Conservation (phyloP, 1,140 invertebrate species). For the Brachionus angularis region DNA sequence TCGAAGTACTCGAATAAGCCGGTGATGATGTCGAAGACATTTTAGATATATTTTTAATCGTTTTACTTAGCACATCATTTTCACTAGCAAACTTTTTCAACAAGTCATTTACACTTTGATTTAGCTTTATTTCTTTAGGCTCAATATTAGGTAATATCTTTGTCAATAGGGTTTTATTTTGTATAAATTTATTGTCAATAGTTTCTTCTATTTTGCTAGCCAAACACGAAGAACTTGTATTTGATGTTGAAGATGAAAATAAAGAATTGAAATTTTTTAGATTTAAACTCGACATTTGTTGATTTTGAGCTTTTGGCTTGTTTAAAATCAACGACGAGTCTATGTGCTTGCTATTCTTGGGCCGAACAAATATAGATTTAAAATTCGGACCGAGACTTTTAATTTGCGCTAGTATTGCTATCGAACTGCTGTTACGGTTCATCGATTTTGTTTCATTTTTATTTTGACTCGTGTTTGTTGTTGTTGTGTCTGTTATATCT, state of each 20-base stretch:
- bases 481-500: no score
- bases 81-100: background rate
- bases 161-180: no score
- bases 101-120: constrained; percentile 4
- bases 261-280: no score
- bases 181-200: background rate
- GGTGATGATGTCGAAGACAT: no score
- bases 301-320: no score
- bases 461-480: background rate
- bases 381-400: constrained; percentile 30
- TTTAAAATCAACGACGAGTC: no score
- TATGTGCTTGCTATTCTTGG: constrained; percentile 18
- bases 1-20: background rate
- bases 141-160: background rate
- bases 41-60: no score
- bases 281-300: no score
- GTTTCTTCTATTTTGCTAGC: no score
- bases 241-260: no score
- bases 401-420: constrained; percentile 29
- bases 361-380: constrained; percentile 32
- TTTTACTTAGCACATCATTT: background rate
- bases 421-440: constrained; percentile 14
- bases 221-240: no score
- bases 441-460: background rate
- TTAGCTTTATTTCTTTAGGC: constrained; percentile 6